Conservation (phyloP, 1,140 invertebrate genomes). For the Phymastichus coffea region DNA sequence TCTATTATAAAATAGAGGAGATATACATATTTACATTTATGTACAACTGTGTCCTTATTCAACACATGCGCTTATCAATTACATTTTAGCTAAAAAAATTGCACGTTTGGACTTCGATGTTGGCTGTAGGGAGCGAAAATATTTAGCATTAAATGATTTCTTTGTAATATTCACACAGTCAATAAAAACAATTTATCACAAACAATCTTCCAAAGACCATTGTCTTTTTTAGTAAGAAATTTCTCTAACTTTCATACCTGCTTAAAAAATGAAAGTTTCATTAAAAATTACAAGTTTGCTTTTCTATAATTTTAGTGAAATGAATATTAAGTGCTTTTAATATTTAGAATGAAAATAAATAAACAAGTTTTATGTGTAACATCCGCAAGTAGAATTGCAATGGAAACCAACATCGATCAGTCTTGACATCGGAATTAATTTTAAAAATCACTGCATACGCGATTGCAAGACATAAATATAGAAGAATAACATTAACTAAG, state of each 20-base stretch:
- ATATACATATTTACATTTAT: conserved; percentile 58
- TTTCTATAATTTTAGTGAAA: no score
- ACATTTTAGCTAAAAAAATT: conserved; percentile 53
- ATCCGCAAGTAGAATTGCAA: conserved; percentile 20
- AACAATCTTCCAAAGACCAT: no score
- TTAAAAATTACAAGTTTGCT: no score
- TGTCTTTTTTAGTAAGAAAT: no score
- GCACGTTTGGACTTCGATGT: conserved; percentile 56
- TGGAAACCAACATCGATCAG: conserved; percentile 52
- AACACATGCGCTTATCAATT: conserved; percentile 47
- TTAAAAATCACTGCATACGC: conserved; percentile 45
- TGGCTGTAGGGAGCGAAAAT: conserved; percentile 53
- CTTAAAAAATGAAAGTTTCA: no score
- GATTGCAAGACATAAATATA: conserved; percentile 53
- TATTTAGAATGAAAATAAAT: no score
- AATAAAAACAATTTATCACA: no score
- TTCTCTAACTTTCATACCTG: no score
- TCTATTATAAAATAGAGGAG: conserved; percentile 58
- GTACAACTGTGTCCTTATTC: conserved; percentile 46
- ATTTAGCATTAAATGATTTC: no score
- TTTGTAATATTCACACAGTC: no score
- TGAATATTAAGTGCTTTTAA: no score
- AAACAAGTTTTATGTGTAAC: no score
- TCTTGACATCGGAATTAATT: conserved; percentile 49
- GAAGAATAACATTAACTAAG: conserved; percentile 50